These are phyloP conservation scores for Euthynnus affinis DNA, from an alignment of 2,797 vertebrate species.

Conservation along the genomic window DNA sequence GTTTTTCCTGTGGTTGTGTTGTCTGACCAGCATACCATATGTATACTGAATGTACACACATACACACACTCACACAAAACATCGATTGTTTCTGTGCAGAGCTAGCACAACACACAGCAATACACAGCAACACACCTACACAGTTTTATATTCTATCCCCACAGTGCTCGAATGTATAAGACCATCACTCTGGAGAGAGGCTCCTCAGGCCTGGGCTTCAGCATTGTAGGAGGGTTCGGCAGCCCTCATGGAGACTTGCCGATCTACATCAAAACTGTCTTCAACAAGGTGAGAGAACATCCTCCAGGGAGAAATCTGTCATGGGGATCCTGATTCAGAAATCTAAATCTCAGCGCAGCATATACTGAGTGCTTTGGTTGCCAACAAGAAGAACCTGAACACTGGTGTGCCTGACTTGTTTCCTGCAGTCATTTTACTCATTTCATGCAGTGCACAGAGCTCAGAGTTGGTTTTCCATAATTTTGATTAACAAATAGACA, in stretches of 20 bases:
- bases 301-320: background rate
- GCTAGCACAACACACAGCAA: background rate
- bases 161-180: conserved; percentile 91
- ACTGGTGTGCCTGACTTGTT: too few species aligned
- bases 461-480: background rate
- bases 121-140: background rate
- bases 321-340: background rate
- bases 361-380: too few species aligned
- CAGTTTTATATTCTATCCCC: conserved; percentile 20
- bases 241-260: conserved; percentile 96
- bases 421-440: background rate
- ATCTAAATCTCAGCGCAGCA: conserved; percentile 8
- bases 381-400: too few species aligned
- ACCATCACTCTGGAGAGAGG: conserved; percentile 91
- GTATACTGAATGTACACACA: background rate
- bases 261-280: conserved; percentile 96
- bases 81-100: background rate
- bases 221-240: conserved; percentile 94
- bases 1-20: background rate
- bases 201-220: conserved; percentile 93
- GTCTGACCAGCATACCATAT: background rate
- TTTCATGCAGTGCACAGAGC: too few species aligned
- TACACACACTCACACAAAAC: background rate
- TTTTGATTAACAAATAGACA: background rate
- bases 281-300: conserved; percentile 89